These are phyloP conservation scores for Lagopus muta DNA, from an alignment of 2,113 vertebrate species.

Conservation along the genomic window DNA sequence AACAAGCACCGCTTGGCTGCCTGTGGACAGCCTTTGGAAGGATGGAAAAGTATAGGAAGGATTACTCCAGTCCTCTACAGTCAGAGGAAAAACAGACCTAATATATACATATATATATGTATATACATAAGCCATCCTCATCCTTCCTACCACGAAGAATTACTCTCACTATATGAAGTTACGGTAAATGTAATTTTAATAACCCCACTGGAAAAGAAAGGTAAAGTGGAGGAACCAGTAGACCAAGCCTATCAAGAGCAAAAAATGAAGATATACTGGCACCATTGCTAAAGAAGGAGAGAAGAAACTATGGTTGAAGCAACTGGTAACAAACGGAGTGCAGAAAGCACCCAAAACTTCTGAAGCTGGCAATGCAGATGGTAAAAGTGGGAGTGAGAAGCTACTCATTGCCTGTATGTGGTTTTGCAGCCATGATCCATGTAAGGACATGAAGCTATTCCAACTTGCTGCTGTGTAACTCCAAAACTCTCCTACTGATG, in stretches of 20 bases:
- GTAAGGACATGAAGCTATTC: not conserved
- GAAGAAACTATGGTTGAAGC: not conserved
- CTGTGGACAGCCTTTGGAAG: not conserved
- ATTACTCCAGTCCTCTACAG: not conserved
- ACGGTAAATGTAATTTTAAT: not conserved
- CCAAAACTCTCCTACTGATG: not conserved
- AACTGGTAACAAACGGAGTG: not conserved
- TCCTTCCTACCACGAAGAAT: not conserved
- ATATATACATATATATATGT: not conserved
- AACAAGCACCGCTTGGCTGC: not conserved
- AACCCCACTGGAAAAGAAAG: not conserved
- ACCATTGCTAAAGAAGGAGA: not conserved
- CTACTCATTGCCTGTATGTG: not conserved
- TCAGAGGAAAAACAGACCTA: not conserved
- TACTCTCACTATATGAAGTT: not conserved
- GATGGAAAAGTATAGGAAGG: not conserved
- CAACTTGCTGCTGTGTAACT: not conserved
- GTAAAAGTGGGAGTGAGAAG: not conserved
- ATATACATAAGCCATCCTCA: not conserved
- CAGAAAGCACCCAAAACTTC: not conserved
- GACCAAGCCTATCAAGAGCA: not conserved
- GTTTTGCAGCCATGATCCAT: too few species aligned
- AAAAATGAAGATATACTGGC: not conserved
- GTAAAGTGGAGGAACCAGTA: not conserved
- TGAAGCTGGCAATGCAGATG: not conserved